Evolutionary conservation across 2,113 vertebrate genomes (phyloP), one percentile per base, ranked within the genome.

Genomic region (Semicossyphus pulcher): DNA sequence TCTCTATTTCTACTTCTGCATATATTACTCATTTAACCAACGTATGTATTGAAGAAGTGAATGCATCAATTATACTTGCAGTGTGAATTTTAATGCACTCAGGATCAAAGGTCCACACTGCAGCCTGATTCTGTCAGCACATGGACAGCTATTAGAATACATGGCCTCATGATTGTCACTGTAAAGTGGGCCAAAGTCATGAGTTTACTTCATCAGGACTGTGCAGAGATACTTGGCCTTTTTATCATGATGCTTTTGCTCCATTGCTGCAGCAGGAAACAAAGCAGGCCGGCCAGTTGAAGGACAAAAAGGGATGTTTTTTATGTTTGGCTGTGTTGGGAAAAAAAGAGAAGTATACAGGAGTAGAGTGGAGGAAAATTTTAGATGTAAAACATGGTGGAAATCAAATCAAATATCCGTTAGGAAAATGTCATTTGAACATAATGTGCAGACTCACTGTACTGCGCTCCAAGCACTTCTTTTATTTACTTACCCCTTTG

Each of bases 111-210:
- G 63, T 73, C 56, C 20, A 28, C 2, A 3, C 54, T 57, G 39
- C 76, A 87, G 74, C 87, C 91, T 88, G 74, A 91, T 91, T 92
- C 88, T 92, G 87, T 92, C 88, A 89, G 52, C 52, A 4, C 29
- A 65, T 29, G 70, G 78, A 76, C 72, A 52, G 65, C 57, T 72
- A 84, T 85, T 78, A 82, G 56, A 78, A 91, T 78, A 64, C 75
- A 88, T 72, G 59, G 66, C 53, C 59, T 59, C 52, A 34, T 73
- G 75, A 79, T 65, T 73, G 76, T 78, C 85, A 84, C 65, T 81
- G 79, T 73, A 76, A 85, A 89, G 60, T 91, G 77, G 86, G 87
- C 68, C 83, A 82, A 66, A 73, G 66, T 78, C 72, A 73, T 54
- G 66, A 62, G 57, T 60, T 80, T 61, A 52, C 32, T 71, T 72